Conservation (phyloP, 2,797 vertebrate genomes). For the Leptodactylus fallax region DNA sequence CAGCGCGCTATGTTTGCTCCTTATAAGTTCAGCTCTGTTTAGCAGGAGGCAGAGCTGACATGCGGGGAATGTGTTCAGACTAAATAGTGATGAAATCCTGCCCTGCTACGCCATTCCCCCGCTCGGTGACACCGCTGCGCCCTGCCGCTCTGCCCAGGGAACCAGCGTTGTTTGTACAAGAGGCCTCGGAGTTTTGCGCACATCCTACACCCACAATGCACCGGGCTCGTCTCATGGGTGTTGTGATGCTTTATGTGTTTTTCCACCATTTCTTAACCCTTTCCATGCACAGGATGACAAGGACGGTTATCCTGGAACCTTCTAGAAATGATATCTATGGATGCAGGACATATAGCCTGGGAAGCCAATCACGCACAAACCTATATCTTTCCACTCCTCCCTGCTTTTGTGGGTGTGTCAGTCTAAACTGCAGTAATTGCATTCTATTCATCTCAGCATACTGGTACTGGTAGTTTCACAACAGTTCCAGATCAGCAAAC, state of each 20-base stretch:
- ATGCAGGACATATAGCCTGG: no score
- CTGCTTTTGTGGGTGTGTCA: no score
- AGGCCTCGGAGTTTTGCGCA: not conserved
- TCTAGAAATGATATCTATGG: not conserved
- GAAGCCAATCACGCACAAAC: no score
- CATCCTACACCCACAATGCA: slow-evolving; percentile 3
- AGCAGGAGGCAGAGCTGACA: slow-evolving; percentile 47
- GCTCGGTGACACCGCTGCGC: not conserved
- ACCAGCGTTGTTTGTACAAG: not conserved
- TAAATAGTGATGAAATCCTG: slow-evolving; percentile 52
- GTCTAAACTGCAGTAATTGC: no score
- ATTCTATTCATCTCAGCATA: no score
- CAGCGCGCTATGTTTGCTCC: slow-evolving; percentile 20
- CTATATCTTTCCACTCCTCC: not conserved
- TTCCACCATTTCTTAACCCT: not conserved
- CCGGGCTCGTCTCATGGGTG: not conserved
- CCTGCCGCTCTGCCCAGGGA: not conserved
- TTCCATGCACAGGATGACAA: not conserved
- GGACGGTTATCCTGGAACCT: not conserved
- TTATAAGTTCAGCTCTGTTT: slow-evolving; percentile 54
- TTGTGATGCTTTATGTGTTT: not conserved
- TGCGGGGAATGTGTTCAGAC: slow-evolving; percentile 53
- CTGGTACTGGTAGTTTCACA: no score
- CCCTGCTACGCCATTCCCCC: slow-evolving; percentile 6
- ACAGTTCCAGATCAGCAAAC: no score